phyloP scores from a whole-genome alignment of 2,888 invertebrate genomes.

The Lydus trimaculatus region DNA sequence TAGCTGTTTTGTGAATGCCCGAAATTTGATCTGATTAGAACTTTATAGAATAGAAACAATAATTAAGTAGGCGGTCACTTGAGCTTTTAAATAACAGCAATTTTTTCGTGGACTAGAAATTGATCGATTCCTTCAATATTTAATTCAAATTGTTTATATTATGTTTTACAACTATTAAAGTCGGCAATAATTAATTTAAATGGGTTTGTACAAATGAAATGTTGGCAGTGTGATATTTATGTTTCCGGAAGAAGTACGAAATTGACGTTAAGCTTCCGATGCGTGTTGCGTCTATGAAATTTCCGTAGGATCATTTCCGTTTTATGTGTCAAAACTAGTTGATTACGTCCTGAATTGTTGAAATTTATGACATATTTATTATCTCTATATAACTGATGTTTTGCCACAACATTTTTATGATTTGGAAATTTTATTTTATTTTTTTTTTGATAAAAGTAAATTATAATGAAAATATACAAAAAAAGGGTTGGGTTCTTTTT shows the following conservation, averaged over 20 bases:
- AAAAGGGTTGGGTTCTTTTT: background rate
- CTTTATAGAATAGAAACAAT: no score
- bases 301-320: constrained; percentile 1
- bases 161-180: background rate
- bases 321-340: constrained; percentile 5
- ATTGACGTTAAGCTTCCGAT: constrained; percentile 3
- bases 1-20: no score
- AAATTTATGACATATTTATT: background rate
- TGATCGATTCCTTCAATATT: no score
- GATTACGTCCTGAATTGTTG: constrained; percentile 1
- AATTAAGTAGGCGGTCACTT: no score
- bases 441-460: no score
- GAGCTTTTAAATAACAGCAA: no score
- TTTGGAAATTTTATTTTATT: background rate
- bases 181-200: background rate
- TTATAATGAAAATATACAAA: no score
- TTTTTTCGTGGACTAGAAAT: no score
- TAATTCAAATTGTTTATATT: background rate
- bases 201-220: background rate
- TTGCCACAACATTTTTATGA: background rate
- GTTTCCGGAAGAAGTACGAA: constrained; percentile 2
- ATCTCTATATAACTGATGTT: background rate
- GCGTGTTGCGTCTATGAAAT: constrained; percentile 5
- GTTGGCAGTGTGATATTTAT: background rate
- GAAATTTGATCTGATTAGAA: no score